phyloP scores from a whole-genome alignment of 2,113 vertebrate genomes.

The Panthera uncia region DNA sequence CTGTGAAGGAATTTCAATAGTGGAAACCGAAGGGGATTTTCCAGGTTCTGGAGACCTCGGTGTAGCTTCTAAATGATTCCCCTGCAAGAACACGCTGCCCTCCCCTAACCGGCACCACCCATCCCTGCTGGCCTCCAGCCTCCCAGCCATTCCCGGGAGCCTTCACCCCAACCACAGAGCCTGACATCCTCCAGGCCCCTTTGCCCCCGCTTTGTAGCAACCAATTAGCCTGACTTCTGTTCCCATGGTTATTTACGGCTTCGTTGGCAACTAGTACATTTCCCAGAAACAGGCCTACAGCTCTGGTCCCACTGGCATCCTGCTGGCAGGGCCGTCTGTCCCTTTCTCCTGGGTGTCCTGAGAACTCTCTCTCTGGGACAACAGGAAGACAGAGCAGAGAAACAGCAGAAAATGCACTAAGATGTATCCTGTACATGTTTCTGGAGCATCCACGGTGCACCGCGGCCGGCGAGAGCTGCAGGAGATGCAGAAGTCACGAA shows the following conservation, averaged over 20 bases:
- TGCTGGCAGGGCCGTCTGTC: neutral
- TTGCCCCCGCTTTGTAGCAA: neutral
- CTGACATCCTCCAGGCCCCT: neutral
- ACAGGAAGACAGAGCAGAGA: neutral
- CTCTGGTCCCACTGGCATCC: neutral
- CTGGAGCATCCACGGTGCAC: rapidly evolving
- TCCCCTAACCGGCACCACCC: neutral
- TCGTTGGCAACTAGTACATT: conserved; percentile 21
- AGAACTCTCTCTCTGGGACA: neutral
- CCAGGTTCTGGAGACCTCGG: neutral
- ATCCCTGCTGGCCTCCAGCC: neutral
- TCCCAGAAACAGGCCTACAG: neutral
- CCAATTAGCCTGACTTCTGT: conserved; percentile 24
- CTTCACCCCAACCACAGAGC: neutral
- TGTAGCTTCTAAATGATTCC: neutral
- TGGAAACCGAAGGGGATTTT: neutral
- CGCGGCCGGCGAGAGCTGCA: neutral
- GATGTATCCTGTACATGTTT: neutral
- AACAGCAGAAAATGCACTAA: neutral
- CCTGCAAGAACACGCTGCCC: neutral
- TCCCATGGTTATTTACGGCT: conserved; percentile 59
- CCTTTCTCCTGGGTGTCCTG: neutral
- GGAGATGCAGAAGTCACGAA: neutral
- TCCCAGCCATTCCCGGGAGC: neutral
- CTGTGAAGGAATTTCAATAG: neutral